Evolutionary conservation across 2,113 vertebrate species (phyloP), one percentile per base, ranked within the genome.

Genomic region (Salvelinus sp.): DNA sequence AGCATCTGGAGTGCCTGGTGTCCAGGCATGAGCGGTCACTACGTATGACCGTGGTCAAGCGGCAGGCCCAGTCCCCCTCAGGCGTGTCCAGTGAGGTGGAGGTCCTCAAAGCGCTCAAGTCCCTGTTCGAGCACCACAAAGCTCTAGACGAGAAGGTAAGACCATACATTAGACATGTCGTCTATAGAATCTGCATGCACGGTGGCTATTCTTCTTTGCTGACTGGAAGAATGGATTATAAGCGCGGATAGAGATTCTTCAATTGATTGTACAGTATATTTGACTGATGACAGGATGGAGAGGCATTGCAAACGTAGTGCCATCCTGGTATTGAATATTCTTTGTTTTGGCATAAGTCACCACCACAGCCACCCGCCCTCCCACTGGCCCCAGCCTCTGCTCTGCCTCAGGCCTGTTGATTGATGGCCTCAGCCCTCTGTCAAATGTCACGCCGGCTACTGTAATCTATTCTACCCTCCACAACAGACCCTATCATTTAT

Each of bases 1-100:
- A 99, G 73, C 98, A 99, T 92, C 91, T 99, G 94, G 98, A 99
- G 92, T 99, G 98, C 88, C 95, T 99, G 91, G 98, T 99, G 86
- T 99, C 98, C 23, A 92, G 98, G 81, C 98, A 99, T 44, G 98
- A 99, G 92, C 93, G 98, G 22, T 99, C 98, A 0, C 93, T 99
- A 9, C 96, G 98, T 54, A 99, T 99, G 98, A 99, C 97, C 0
- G 98, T 99, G 91, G 98, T 99, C 28, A 99, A 99, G 84, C 92
- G 98, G 0, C 98, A 99, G 94, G 97, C 98, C 60, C 98, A 99
- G 93, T 99, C 98, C 77, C 98, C 98, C 23, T 99, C 98, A 0
- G 97, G 98, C 28, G 98, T 99, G 67, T 99, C 98, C 90, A 99
- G 98, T 47, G 98, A 99, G 88, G 98, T 99, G 0, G 98, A 99